Evolutionary conservation across 2,888 invertebrate species (phyloP), one percentile per base, ranked within the genome.

Genomic region (Melanotus villosus): DNA sequence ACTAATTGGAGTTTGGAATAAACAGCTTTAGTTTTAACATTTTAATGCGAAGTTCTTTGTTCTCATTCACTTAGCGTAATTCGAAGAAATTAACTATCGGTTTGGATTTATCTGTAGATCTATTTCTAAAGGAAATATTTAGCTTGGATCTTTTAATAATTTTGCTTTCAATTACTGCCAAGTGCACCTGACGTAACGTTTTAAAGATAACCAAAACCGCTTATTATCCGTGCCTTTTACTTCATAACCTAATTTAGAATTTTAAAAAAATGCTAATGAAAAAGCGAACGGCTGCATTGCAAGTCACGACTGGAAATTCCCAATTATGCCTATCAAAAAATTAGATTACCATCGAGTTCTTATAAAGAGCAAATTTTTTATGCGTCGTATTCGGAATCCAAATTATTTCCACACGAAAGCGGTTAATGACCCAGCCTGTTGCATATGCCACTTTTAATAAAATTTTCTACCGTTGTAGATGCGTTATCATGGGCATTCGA

Each of bases 1-100:
- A 26, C 47, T 47, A 47, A 47, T 47, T 47, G 47, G 47, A 47
- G 47, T 47, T 47, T 23, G 23, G 47, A 21, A 47, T 47, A 47
- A 47, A 47, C 47, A 47, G 47, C 47, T 47, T 21, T 12, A 19
- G 47, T 47, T 47, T 47, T 47, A 47, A 47, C 12, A 23, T 47
- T 47, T 47, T 47, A 47, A 23, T 47, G 21, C 6, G 26, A 14
- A 7, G 7, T 19, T 21, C 47, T 47, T 47, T 47, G 47, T 45
- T 45, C 10, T 21, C 9, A 45, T 18, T 21, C 21, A 21, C 41
- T 41, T 41, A 9, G 18, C 6, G 18, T 41, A 41, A 4, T 41
- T 1, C 6, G 41, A 41, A 14, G 14, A 41, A 38, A 38, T 38
- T 12, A 38, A 9, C 12, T 12, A 41, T 7, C 1, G 3, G 14